Conservation (phyloP, 2,113 vertebrate species). For the Thomomys bottae region DNA sequence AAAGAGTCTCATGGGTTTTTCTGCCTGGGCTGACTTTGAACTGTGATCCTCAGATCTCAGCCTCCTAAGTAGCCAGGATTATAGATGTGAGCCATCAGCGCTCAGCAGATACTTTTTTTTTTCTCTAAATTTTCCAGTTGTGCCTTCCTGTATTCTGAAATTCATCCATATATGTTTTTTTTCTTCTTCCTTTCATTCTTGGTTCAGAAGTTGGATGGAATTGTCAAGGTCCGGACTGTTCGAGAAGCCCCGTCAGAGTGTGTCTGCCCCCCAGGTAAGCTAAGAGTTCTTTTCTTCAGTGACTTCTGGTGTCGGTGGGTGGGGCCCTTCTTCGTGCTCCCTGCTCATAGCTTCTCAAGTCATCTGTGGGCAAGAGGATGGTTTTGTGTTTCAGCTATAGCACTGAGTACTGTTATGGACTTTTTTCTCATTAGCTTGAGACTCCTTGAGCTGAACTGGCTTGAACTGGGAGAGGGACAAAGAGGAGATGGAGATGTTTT, state of each 20-base stretch:
- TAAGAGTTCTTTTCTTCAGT: fast-evolving
- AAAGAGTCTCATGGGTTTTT: no score
- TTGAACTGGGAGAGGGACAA: not conserved
- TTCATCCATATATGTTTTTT: not conserved
- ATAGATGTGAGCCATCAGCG: no score
- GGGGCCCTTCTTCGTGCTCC: not conserved
- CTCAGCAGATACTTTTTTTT: no score
- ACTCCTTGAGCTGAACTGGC: not conserved
- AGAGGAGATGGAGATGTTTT: not conserved
- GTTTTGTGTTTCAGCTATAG: not conserved
- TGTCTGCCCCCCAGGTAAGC: slow-evolving; percentile 94
- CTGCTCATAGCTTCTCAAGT: not conserved
- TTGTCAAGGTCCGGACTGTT: slow-evolving; percentile 87
- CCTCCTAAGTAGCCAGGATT: no score
- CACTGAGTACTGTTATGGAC: fast-evolving
- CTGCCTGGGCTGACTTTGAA: no score
- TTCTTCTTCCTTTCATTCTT: slow-evolving; percentile 38
- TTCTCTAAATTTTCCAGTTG: not conserved
- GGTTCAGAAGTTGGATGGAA: slow-evolving; percentile 90
- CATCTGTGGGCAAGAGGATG: fast-evolving
- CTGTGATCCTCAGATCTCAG: no score
- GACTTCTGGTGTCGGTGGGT: not conserved
- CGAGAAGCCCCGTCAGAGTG: slow-evolving; percentile 91
- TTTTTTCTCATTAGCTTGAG: not conserved
- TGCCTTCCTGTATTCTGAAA: not conserved